Evolutionary conservation across 1,140 invertebrate genomes (phyloP).

Genomic region (Drosophila biarmipes): DNA sequence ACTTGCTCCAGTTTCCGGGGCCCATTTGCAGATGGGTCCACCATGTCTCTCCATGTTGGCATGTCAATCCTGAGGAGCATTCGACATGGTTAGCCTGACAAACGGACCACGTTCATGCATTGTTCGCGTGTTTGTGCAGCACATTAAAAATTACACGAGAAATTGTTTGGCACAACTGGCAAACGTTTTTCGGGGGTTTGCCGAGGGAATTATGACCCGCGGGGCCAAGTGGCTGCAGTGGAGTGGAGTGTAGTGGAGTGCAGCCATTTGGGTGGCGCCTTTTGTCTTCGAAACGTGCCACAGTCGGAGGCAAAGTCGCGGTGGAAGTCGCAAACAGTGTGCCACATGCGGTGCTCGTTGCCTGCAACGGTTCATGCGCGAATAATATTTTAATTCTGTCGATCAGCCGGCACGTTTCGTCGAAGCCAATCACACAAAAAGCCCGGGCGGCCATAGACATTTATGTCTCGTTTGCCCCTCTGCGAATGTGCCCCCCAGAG

Average conservation of each 20-base stretch:
- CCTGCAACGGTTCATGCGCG: conserved; percentile 66
- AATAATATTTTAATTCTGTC: conserved; percentile 80
- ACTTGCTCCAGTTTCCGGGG: background rate
- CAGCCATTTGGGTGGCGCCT: conserved; percentile 76
- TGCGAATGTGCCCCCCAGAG: background rate
- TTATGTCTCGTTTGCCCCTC: conserved; percentile 20
- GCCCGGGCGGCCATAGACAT: conserved; percentile 26
- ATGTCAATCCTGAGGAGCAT: conserved; percentile 20
- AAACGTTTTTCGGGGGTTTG: conserved; percentile 35
- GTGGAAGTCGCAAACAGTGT: conserved; percentile 48
- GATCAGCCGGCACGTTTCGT: conserved; percentile 63
- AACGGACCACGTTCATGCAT: conserved; percentile 40
- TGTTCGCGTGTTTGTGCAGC: conserved; percentile 50
- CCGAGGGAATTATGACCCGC: conserved; percentile 55
- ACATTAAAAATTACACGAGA: conserved; percentile 73
- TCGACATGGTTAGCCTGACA: conserved; percentile 25
- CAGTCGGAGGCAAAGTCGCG: conserved; percentile 33
- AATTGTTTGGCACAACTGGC: conserved; percentile 56
- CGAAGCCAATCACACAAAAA: conserved; percentile 58
- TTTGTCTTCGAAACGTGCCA: conserved; percentile 76
- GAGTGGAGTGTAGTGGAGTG: background rate
- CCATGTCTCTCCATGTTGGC: conserved; percentile 1
- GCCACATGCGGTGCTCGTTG: conserved; percentile 71
- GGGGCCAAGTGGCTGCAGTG: conserved; percentile 37
- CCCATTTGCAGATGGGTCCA: conserved; percentile 11